A percentile compares a stretch with the other conserved stretches of the same genome.
Evolutionary conservation across 2,888 invertebrate genomes (phyloP).

Genomic region (Agonum fuliginosum): DNA sequence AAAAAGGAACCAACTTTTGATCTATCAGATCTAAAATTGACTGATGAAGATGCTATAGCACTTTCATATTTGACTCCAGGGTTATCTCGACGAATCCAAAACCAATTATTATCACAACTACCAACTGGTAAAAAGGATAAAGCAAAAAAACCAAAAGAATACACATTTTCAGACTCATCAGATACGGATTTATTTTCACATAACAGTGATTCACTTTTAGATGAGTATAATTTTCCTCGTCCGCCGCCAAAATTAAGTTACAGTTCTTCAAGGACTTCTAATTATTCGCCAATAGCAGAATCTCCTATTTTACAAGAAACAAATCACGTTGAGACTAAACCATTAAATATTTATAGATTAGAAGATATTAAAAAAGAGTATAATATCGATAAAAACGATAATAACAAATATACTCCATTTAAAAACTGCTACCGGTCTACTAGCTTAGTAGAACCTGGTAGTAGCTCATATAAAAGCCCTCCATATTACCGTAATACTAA

Average conservation of each 20-base stretch:
- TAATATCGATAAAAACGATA: slow-evolving; percentile 30
- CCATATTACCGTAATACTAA: slow-evolving; percentile 26
- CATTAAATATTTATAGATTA: slow-evolving; percentile 16
- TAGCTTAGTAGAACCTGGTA: slow-evolving; percentile 40
- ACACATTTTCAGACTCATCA: slow-evolving; percentile 19
- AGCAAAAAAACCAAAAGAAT: background rate
- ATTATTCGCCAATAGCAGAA: slow-evolving; percentile 25
- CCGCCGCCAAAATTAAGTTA: slow-evolving; percentile 10
- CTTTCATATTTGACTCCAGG: slow-evolving; percentile 83
- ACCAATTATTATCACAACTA: slow-evolving; percentile 81
- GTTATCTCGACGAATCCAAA: slow-evolving; percentile 82
- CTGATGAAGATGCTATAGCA: slow-evolving; percentile 82
- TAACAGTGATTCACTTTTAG: background rate
- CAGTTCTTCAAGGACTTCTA: background rate
- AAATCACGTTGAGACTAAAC: slow-evolving; percentile 35
- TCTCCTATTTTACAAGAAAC: background rate
- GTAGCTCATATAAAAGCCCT: slow-evolving; percentile 29
- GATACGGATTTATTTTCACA: background rate
- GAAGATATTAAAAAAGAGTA: slow-evolving; percentile 42
- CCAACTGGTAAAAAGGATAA: slow-evolving; percentile 76
- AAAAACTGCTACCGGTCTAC: slow-evolving; percentile 36
- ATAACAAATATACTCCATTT: slow-evolving; percentile 48
- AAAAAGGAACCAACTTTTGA: slow-evolving; percentile 75
- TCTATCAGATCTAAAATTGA: slow-evolving; percentile 80
- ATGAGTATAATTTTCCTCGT: slow-evolving; percentile 22